These are phyloP conservation scores for Amphipoea lucens DNA, from an alignment of 2,888 invertebrate genomes.

Conservation along the genomic window DNA sequence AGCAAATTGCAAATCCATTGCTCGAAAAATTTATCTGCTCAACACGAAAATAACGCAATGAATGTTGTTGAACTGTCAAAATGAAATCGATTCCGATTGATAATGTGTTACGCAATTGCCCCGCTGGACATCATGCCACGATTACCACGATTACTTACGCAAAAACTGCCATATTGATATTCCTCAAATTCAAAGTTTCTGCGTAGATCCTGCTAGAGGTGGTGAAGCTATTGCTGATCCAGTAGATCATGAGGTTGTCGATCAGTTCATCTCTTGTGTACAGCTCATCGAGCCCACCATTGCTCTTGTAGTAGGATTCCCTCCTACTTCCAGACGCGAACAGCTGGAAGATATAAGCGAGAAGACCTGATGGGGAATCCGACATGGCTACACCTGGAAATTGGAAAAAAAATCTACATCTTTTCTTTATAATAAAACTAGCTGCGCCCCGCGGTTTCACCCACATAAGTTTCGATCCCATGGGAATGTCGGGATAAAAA, in stretches of 20 bases:
- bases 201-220: constrained; percentile 91
- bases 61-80: no score
- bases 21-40: no score
- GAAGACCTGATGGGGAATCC: constrained; percentile 94
- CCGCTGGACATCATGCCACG: neutral
- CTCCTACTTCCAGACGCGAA: constrained; percentile 93
- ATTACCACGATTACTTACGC: constrained; percentile 68
- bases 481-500: no score
- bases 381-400: constrained; percentile 91
- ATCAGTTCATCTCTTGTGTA: constrained; percentile 92
- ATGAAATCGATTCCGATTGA: no score
- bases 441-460: no score
- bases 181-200: constrained; percentile 84
- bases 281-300: constrained; percentile 91
- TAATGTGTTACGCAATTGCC: no score
- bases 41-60: no score
- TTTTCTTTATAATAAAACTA: no score
- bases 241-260: constrained; percentile 92
- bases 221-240: constrained; percentile 92
- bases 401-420: no score
- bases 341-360: constrained; percentile 94
- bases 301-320: constrained; percentile 68
- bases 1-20: no score
- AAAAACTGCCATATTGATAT: constrained; percentile 71
- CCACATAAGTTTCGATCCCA: no score